These are phyloP conservation scores for Drosophila gaucha DNA, from an alignment of 2,888 invertebrate genomes.

Conservation along the genomic window DNA sequence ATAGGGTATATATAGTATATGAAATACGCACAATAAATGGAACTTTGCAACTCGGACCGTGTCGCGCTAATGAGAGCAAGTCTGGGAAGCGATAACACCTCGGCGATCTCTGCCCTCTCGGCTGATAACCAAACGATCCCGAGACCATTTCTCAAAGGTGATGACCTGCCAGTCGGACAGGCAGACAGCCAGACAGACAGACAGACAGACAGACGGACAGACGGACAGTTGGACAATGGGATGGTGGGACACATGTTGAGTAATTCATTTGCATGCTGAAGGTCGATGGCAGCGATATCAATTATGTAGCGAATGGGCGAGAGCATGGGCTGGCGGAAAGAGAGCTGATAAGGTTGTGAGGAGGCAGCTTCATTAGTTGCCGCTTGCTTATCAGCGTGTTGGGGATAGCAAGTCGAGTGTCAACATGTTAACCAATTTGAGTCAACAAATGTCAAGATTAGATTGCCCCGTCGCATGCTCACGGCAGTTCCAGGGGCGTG, in stretches of 20 bases:
- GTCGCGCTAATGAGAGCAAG: constrained; percentile 58
- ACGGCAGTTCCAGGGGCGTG: constrained; percentile 27
- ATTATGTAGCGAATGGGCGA: constrained; percentile 40
- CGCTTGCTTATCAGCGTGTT: constrained; percentile 37
- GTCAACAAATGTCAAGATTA: constrained; percentile 76
- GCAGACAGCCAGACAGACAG: neutral
- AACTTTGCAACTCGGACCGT: constrained; percentile 39
- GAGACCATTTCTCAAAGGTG: constrained; percentile 41
- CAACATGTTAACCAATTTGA: constrained; percentile 79
- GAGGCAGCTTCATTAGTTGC: constrained; percentile 44
- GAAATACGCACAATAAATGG: constrained; percentile 21
- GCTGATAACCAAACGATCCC: constrained; percentile 64
- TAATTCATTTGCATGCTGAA: constrained; percentile 73
- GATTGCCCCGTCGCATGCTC: constrained; percentile 46
- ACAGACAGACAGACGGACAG: neutral
- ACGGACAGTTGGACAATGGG: neutral
- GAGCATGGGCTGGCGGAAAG: constrained; percentile 22
- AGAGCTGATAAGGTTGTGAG: constrained; percentile 38
- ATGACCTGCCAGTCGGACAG: constrained; percentile 24
- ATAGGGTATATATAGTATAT: constrained; percentile 10
- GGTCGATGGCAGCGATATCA: constrained; percentile 59
- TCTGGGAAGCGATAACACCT: constrained; percentile 59
- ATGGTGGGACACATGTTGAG: constrained; percentile 53
- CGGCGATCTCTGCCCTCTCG: constrained; percentile 38
- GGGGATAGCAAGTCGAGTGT: constrained; percentile 58